These are phyloP conservation scores for Trialeurodes vaporariorum DNA, from an alignment of 1,140 invertebrate species.

Conservation along the genomic window DNA sequence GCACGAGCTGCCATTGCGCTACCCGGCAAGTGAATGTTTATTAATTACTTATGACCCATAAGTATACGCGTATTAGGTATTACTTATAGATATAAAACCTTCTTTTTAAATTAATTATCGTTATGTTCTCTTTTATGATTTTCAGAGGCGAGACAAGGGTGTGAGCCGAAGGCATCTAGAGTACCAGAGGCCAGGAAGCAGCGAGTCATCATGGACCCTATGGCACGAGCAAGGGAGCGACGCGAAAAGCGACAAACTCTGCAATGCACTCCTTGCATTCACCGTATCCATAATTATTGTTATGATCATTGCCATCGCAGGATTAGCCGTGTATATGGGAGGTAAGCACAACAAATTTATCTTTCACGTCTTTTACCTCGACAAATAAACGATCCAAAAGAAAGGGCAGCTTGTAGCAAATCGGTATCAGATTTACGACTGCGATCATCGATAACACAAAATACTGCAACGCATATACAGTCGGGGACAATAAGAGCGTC, in stretches of 20 bases:
- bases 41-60: too few relatives aligned
- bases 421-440: too few relatives aligned
- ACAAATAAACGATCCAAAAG: not conserved
- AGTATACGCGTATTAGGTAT: too few relatives aligned
- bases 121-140: too few relatives aligned
- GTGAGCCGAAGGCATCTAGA: not conserved
- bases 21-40: too few relatives aligned
- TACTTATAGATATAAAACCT: too few relatives aligned
- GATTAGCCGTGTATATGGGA: conserved; percentile 63
- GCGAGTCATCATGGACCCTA: not conserved
- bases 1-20: too few relatives aligned
- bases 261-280: conserved; percentile 17
- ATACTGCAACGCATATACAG: too few relatives aligned
- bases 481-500: too few relatives aligned
- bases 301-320: conserved; percentile 43
- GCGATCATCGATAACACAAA: too few relatives aligned
- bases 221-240: not conserved
- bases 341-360: conserved; percentile 35
- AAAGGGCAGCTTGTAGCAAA: too few relatives aligned
- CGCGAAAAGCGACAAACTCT: conserved; percentile 3
- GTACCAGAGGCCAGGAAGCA: not conserved
- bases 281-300: conserved; percentile 20
- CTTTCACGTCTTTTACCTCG: not conserved
- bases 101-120: too few relatives aligned
- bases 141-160: not conserved